Evolutionary conservation across 2,113 vertebrate species (phyloP).

Genomic region (Puntigrus tetrazona): DNA sequence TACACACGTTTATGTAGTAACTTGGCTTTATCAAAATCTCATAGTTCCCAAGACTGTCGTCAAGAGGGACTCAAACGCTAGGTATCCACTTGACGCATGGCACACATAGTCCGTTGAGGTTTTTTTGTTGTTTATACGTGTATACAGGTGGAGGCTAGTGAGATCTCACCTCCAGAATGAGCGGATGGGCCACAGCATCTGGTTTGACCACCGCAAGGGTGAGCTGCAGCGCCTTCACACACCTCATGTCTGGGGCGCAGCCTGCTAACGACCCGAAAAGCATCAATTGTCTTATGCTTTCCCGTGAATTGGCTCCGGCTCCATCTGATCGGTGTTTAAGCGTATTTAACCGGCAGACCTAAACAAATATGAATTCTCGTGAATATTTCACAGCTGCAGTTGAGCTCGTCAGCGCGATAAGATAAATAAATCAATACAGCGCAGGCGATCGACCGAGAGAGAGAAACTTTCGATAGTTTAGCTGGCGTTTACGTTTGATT

Average conservation of each 20-base stretch:
- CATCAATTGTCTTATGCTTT: background rate
- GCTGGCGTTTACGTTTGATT: background rate
- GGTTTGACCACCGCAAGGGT: constrained; percentile 92
- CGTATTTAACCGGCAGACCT: background rate
- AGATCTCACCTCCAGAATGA: constrained; percentile 81
- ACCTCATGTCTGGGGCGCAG: constrained; percentile 49
- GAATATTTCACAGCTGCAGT: background rate
- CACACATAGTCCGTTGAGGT: no score
- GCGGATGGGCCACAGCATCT: constrained; percentile 87
- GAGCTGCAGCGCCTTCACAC: constrained; percentile 81
- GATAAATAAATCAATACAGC: background rate
- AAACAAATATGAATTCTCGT: background rate
- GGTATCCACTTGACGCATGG: no score
- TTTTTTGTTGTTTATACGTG: background rate
- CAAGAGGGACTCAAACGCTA: no score
- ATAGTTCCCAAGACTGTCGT: no score
- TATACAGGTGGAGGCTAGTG: background rate
- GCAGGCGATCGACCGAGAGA: background rate
- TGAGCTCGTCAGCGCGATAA: background rate
- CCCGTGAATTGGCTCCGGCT: background rate
- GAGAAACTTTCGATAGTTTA: background rate
- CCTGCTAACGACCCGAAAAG: no score
- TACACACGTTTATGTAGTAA: no score
- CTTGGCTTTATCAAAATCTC: no score
- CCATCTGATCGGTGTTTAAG: background rate